A percentile compares a stretch with the other conserved stretches of the same genome.
phyloP scores from a whole-genome alignment of 30 jellyfish, hydroid and myxozoan genomes.

The Clytia hemisphaerica region DNA sequence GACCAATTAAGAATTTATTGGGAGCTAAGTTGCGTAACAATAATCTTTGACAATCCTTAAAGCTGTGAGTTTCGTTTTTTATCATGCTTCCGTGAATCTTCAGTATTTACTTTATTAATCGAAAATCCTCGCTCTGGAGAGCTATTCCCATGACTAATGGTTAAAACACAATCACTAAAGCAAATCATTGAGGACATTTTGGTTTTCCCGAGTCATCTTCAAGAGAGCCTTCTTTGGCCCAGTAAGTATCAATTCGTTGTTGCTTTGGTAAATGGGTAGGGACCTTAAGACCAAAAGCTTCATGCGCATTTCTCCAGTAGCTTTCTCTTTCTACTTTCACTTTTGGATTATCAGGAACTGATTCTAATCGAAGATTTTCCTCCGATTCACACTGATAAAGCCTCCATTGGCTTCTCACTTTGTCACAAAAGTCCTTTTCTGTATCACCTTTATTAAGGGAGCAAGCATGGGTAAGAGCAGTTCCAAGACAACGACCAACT shows the following conservation, averaged over 20 bases:
- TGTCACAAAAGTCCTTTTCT: constrained; percentile 8
- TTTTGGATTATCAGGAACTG: too few species aligned
- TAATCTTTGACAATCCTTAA: constrained; percentile 18
- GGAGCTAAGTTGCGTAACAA: too few species aligned
- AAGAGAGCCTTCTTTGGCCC: constrained; percentile 29
- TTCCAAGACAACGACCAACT: constrained; percentile 2
- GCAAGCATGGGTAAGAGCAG: background rate
- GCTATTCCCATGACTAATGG: constrained; percentile 35
- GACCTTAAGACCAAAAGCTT: background rate
- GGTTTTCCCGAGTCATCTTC: constrained; percentile 18
- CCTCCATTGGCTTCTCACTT: constrained; percentile 23
- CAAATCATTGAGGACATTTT: constrained; percentile 17
- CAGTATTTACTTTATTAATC: constrained; percentile 15
- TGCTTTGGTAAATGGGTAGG: background rate
- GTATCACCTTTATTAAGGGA: background rate
- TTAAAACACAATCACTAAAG: constrained; percentile 20
- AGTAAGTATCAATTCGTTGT: constrained; percentile 18
- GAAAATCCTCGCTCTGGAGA: constrained; percentile 43
- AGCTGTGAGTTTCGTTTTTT: constrained; percentile 25
- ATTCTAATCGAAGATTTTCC: too few species aligned
- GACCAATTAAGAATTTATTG: too few species aligned
- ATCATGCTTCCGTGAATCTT: constrained; percentile 29
- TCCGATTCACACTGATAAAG: constrained; percentile 13
- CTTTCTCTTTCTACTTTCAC: background rate
- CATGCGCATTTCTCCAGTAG: background rate